phyloP scores from a whole-genome alignment of 2,797 vertebrate genomes.

The Anniella stebbinsi region DNA sequence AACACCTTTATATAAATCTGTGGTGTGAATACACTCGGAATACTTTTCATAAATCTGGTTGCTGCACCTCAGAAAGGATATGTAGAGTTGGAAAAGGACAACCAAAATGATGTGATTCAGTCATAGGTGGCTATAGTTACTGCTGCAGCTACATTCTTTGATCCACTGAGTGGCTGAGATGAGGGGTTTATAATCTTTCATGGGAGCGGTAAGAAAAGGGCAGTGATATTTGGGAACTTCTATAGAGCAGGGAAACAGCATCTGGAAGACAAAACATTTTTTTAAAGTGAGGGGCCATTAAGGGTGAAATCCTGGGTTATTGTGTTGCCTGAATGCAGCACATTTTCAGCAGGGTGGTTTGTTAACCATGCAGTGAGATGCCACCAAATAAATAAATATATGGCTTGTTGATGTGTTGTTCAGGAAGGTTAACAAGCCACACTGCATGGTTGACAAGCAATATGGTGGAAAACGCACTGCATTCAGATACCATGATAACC shows the following conservation, averaged over 20 bases:
- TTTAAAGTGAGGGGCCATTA: not conserved
- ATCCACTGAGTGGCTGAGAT: not conserved
- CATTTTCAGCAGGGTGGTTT: too few relatives aligned
- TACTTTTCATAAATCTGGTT: not conserved
- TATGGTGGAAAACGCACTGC: too few relatives aligned
- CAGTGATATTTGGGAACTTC: not conserved
- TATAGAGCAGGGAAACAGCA: not conserved
- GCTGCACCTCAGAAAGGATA: not conserved
- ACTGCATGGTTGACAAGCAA: too few relatives aligned
- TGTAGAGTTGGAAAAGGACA: not conserved
- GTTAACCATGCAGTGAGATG: too few relatives aligned
- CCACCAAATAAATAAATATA: too few relatives aligned
- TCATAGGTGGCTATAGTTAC: not conserved
- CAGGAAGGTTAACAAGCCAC: too few relatives aligned
- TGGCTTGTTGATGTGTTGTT: too few relatives aligned
- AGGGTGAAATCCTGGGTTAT: too few relatives aligned
- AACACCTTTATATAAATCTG: not conserved
- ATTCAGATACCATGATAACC: too few relatives aligned
- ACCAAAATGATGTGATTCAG: not conserved
- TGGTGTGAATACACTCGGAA: not conserved
- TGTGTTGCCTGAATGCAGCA: too few relatives aligned
- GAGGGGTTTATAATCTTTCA: not conserved
- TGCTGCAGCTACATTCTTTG: not conserved
- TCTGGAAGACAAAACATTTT: not conserved
- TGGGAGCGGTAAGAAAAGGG: not conserved